Base-by-base conservation (phyloP, 2,113 vertebrate genomes). In the Planiliza haematocheilus region DNA sequence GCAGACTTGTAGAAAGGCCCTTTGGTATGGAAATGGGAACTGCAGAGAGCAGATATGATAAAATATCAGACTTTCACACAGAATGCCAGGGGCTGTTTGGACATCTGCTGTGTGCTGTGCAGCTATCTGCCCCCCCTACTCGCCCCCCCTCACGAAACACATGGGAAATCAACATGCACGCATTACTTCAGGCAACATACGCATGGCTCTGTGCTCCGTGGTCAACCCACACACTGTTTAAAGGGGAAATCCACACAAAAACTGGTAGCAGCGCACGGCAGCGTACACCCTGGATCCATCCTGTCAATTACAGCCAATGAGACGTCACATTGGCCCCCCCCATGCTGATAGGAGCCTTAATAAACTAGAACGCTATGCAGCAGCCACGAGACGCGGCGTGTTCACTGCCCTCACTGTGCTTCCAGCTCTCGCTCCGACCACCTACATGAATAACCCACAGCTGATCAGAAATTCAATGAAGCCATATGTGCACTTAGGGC, bases 61-160 rank as follows among this genome's bases (percentile, higher is more conserved):
- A 79, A 61, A 85, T 84, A 73, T 87, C 73, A 34, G 79, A 70
- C 72, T 75, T 75, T 59, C 74, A 77, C 70, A 61, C 60, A 75
- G 61, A 86, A 70, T 70, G 85, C 87, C 84, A 77, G 79, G 41
- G 89, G 89, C 90, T 89, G 85, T 89, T 91, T 86, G 77, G 83
- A 83, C 87, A 83, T 88, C 88, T 85, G 81, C 86, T 71, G 83
- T 73, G 71, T 68, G 45, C 78, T 61, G 63, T 50, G 82, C 60
- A 73, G 64, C 82, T 66, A 67, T 62, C 61, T 64, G 87, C 64
- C 72, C 69, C 65, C 76, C 34, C 66, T 43, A 30, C 24, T 5
- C 2, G 3, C 24, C 24, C 24, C 24, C 2, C 24, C 24, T 5
- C 24, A 30, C 24, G 46, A 41, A 45, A 71, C 78, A 85, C 83